Conservation (phyloP, 1,140 invertebrate species). For the Cephus cinctus region DNA sequence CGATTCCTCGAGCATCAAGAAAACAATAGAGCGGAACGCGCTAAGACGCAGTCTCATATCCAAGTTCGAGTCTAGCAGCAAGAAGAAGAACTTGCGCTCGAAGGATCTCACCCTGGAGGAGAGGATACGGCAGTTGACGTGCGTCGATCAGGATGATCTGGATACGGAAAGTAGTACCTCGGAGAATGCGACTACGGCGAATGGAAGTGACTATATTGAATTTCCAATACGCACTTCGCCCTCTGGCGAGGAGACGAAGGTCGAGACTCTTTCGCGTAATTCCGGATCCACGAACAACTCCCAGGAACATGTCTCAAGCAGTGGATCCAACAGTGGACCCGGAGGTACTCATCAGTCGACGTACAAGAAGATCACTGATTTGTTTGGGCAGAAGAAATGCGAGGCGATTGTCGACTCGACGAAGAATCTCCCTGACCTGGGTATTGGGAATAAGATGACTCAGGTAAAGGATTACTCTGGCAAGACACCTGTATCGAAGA, state of each 20-base stretch:
- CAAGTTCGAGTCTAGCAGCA: conserved; percentile 57
- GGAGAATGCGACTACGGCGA: conserved; percentile 9
- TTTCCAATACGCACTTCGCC: conserved; percentile 37
- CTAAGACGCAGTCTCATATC: conserved; percentile 66
- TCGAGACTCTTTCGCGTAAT: too few relatives aligned
- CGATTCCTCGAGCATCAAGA: conserved; percentile 60
- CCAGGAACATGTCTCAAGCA: conserved; percentile 52
- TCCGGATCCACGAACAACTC: conserved; percentile 40
- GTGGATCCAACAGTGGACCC: conserved; percentile 11
- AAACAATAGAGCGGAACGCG: conserved; percentile 74
- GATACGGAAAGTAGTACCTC: conserved; percentile 22
- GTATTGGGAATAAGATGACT: conserved; percentile 51
- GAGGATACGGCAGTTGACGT: conserved; percentile 76
- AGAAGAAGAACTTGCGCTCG: conserved; percentile 51
- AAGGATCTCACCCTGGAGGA: conserved; percentile 68
- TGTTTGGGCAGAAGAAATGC: conserved; percentile 59
- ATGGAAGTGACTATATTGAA: conserved; percentile 10
- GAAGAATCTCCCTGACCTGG: conserved; percentile 55
- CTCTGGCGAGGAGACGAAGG: conserved; percentile 43
- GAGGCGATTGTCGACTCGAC: conserved; percentile 30
- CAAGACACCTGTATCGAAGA: conserved; percentile 46
- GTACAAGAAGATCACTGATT: conserved; percentile 68
- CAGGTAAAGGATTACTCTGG: conserved; percentile 39
- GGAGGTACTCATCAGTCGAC: conserved; percentile 57
- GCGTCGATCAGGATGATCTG: conserved; percentile 72